Conservation (phyloP, 2,888 invertebrate genomes). For the Ormyrus rosae region DNA sequence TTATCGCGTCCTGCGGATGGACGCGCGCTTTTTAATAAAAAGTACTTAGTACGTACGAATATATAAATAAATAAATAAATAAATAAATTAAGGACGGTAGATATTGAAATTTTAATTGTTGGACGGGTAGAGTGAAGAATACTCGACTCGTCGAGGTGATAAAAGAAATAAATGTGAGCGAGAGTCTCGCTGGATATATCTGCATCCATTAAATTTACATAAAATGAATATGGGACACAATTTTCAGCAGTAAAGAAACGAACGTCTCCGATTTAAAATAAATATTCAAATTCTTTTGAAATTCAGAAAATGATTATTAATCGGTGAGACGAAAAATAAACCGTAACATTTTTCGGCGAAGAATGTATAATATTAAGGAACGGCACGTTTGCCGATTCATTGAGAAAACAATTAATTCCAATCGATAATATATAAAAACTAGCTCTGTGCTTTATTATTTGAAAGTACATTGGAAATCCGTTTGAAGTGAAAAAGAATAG, state of each 20-base stretch:
- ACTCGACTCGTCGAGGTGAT: constrained; percentile 24
- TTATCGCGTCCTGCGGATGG: constrained; percentile 33
- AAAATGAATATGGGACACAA: constrained; percentile 51
- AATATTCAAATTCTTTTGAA: background rate
- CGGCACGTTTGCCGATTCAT: background rate
- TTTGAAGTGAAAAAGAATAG: background rate
- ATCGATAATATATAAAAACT: constrained; percentile 17
- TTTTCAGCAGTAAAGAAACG: constrained; percentile 42
- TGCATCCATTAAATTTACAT: constrained; percentile 42
- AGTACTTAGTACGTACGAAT: constrained; percentile 25
- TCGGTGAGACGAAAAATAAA: constrained; percentile 17
- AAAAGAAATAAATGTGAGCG: constrained; percentile 47
- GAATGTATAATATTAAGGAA: constrained; percentile 24
- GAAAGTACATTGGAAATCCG: constrained; percentile 43
- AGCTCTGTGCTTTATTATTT: constrained; percentile 22
- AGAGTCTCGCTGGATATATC: constrained; percentile 40
- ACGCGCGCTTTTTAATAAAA: constrained; percentile 29
- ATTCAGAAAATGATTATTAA: constrained; percentile 12
- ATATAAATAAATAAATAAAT: constrained; percentile 12
- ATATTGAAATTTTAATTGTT: constrained; percentile 55
- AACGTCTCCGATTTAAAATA: constrained; percentile 25
- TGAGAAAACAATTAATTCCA: background rate
- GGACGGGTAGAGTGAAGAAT: constrained; percentile 35
- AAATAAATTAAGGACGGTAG: constrained; percentile 25
- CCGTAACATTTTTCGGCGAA: constrained; percentile 1